phyloP scores from a whole-genome alignment of 2,797 vertebrate species.

The Mallotus villosus region DNA sequence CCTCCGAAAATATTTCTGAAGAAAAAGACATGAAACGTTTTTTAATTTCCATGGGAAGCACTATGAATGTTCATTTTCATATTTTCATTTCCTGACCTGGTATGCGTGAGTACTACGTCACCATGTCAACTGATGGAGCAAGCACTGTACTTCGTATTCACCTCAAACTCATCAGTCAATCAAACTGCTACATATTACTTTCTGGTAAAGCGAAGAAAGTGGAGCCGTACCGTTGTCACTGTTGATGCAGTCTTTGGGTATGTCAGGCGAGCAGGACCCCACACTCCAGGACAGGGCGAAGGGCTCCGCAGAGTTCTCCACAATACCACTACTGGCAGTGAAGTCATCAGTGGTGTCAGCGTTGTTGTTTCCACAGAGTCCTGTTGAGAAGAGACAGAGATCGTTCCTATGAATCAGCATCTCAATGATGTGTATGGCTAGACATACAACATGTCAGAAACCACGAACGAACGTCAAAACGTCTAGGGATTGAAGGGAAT shows the following conservation, averaged over 20 bases:
- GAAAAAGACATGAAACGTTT: not conserved
- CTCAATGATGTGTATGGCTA: too few species aligned
- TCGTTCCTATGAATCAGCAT: not conserved
- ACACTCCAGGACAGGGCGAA: conserved; percentile 79
- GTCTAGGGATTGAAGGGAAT: not conserved
- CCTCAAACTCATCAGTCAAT: conserved; percentile 10
- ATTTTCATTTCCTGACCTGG: too few species aligned
- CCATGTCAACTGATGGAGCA: too few species aligned
- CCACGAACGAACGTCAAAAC: too few species aligned
- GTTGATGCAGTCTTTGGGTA: conserved; percentile 60
- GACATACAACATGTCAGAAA: too few species aligned
- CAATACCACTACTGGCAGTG: conserved; percentile 75
- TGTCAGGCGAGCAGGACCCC: conserved; percentile 26
- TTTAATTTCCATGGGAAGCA: not conserved
- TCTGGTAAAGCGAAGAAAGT: not conserved
- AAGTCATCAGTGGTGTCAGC: conserved; percentile 79
- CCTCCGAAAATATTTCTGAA: conserved; percentile 71
- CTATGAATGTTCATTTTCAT: too few species aligned
- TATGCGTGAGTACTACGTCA: too few species aligned
- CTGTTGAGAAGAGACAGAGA: conserved; percentile 45
- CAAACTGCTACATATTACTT: not conserved
- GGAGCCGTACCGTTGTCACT: conserved; percentile 67
- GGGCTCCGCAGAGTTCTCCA: conserved; percentile 68
- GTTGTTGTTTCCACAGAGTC: conserved; percentile 82
- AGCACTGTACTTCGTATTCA: too few species aligned